A percentile compares a stretch with the other conserved stretches of the same genome.
Evolutionary conservation across 2,113 vertebrate genomes (phyloP).

Genomic region (Nothobranchius kuhntae): DNA sequence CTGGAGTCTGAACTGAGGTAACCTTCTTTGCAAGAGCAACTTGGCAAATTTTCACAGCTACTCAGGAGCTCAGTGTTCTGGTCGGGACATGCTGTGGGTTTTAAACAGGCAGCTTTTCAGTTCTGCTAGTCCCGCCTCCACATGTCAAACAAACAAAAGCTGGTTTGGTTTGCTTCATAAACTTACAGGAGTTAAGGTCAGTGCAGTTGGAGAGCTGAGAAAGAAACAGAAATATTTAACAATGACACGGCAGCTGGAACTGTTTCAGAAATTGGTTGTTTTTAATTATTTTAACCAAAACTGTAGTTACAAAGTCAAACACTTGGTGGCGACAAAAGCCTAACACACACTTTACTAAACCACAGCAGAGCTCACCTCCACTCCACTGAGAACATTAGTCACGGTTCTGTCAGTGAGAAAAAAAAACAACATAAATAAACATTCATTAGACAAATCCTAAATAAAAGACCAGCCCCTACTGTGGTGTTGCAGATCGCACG

Average conservation of each 20-base stretch:
- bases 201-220: constrained; percentile 46
- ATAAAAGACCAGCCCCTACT: constrained; percentile 43
- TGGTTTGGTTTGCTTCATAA: neutral
- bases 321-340: constrained; percentile 25
- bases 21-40: constrained; percentile 71
- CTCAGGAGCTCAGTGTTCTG: constrained; percentile 55
- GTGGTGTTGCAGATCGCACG: constrained; percentile 24
- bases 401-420: constrained; percentile 45
- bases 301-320: constrained; percentile 17
- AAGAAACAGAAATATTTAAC: constrained; percentile 1
- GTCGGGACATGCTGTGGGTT: constrained; percentile 57
- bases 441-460: rapidly evolving
- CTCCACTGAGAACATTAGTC: constrained; percentile 24
- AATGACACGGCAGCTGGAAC: too few relatives aligned
- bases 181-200: constrained; percentile 54
- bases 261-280: too few relatives aligned
- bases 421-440: neutral
- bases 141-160: neutral
- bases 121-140: neutral
- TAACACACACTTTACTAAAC: too few relatives aligned
- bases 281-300: too few relatives aligned
- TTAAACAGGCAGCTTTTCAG: neutral
- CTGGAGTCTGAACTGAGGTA: constrained; percentile 75
- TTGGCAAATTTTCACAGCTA: constrained; percentile 56
- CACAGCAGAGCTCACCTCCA: constrained; percentile 24